These are phyloP conservation scores for Phrynocephalus forsythii DNA, from an alignment of 2,797 vertebrate species.

Conservation along the genomic window DNA sequence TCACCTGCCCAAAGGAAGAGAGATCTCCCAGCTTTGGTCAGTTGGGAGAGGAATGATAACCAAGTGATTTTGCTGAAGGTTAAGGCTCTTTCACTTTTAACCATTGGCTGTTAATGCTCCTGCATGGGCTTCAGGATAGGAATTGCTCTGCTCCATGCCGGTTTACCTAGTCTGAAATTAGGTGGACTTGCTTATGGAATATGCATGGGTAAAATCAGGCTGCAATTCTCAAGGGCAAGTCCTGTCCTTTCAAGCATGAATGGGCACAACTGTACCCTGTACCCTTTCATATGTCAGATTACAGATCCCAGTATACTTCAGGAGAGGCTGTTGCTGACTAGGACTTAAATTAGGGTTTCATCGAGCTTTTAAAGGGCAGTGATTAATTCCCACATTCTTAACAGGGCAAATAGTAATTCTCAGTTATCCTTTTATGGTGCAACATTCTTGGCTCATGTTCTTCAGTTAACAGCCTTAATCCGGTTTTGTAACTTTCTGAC, in stretches of 20 bases:
- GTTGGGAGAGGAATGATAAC: neutral
- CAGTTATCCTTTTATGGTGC: conserved; percentile 41
- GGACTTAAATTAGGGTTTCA: conserved; percentile 13
- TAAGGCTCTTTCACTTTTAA: conserved; percentile 1
- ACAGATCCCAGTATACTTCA: neutral
- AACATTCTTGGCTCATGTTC: conserved; percentile 33
- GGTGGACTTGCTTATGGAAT: neutral
- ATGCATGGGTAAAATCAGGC: neutral
- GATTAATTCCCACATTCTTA: neutral
- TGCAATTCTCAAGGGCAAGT: conserved; percentile 29
- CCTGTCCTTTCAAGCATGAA: conserved; percentile 27
- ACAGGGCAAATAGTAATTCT: conserved; percentile 6
- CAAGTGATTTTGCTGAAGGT: neutral
- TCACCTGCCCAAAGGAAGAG: conserved; percentile 41
- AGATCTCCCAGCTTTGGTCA: neutral
- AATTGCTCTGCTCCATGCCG: neutral
- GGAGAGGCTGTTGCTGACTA: neutral
- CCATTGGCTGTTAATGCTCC: conserved; percentile 41
- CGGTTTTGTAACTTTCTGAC: conserved; percentile 46
- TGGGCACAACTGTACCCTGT: neutral
- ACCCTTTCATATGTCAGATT: neutral
- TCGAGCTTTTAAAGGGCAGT: neutral
- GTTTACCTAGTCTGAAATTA: conserved; percentile 4
- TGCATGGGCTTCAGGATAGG: neutral
- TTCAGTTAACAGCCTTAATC: conserved; percentile 50